phyloP scores from a whole-genome alignment of 2,888 invertebrate genomes.

The Philereme vetulata region DNA sequence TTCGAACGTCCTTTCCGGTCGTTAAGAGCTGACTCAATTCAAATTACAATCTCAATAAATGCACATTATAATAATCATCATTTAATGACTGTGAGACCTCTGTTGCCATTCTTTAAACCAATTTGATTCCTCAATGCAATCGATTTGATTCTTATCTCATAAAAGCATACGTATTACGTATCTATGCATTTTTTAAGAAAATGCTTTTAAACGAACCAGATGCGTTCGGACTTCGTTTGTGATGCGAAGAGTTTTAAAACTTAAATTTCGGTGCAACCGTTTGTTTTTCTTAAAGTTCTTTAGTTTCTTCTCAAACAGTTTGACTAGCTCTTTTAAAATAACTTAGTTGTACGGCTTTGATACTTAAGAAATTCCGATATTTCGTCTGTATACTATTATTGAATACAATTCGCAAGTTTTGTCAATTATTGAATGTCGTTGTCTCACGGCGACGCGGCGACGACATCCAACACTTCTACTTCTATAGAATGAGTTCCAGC shows the following conservation, averaged over 20 bases:
- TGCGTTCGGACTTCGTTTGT: slow-evolving; percentile 9
- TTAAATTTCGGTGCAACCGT: slow-evolving; percentile 7
- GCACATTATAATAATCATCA: slow-evolving; percentile 48
- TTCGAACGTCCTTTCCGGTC: slow-evolving; percentile 51
- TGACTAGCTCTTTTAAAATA: background rate
- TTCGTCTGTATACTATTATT: no score
- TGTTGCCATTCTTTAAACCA: slow-evolving; percentile 39
- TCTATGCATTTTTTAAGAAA: slow-evolving; percentile 14
- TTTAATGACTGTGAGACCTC: slow-evolving; percentile 47
- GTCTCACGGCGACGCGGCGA: no score
- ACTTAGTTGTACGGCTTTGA: background rate
- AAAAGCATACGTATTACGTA: slow-evolving; percentile 11
- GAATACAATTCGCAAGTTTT: no score
- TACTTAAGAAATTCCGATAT: background rate
- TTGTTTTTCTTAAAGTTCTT: slow-evolving; percentile 3
- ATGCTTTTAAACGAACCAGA: slow-evolving; percentile 5
- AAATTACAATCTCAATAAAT: slow-evolving; percentile 54
- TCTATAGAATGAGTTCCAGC: no score
- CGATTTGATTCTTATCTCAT: slow-evolving; percentile 14
- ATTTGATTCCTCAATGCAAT: slow-evolving; percentile 23
- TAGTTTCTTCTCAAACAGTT: background rate
- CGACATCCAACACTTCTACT: no score
- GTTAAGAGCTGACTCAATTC: slow-evolving; percentile 57
- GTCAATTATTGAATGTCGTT: no score
- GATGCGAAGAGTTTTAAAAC: slow-evolving; percentile 11